Base-by-base conservation (phyloP, 2,888 invertebrate species). In the Spodoptera exigua region DNA sequence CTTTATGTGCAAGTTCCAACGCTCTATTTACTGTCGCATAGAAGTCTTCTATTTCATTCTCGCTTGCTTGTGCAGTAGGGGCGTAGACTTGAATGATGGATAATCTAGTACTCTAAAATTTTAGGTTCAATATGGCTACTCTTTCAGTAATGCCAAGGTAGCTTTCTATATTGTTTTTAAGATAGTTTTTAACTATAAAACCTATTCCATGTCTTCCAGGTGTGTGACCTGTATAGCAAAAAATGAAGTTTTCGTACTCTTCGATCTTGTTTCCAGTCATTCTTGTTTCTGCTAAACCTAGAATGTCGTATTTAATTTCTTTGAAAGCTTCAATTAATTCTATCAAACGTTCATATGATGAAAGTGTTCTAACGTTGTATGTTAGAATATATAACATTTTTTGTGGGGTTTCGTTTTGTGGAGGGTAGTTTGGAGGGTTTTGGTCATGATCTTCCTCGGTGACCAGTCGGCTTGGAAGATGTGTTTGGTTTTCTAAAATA, bases 341-440 rank as follows among this genome's bases (percentile, higher is more conserved):
- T 16, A 39, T 14, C 16, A 39, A 2, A 14, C 16, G 39, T 17
- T 16, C 17, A 12, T 12, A 12, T 0, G 39, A 10, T 16, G 39
- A 39, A 2, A 39, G 39, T 39, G 39, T 39, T 39, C 7, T 39
- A 16, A 39, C 39, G n/a, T 39, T 39, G 16, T 39, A 39, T 39
- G 39, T 39, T 10, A 39, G 14, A 3, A 39, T 39, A n/a, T 35
- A 12, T 10, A n/a, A n/a, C n/a, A n/a, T n/a, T n/a, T n/a, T 35
- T 35, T 35, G 35, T 35, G 11, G 35, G 11, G 9, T 59, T 18
- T 70, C n/a, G 3, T 55, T 49, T 44, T 46, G 65, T 10, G 58
- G 47, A 1, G 13, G 18, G 47, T 59, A 55, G 18, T 35, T 9
- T 35, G 11, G 4, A 10, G 35, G 35, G 11, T 35, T 35, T n/a